Evolutionary conservation across 2,113 vertebrate species (phyloP).

Genomic region (Malurus melanocephalus): DNA sequence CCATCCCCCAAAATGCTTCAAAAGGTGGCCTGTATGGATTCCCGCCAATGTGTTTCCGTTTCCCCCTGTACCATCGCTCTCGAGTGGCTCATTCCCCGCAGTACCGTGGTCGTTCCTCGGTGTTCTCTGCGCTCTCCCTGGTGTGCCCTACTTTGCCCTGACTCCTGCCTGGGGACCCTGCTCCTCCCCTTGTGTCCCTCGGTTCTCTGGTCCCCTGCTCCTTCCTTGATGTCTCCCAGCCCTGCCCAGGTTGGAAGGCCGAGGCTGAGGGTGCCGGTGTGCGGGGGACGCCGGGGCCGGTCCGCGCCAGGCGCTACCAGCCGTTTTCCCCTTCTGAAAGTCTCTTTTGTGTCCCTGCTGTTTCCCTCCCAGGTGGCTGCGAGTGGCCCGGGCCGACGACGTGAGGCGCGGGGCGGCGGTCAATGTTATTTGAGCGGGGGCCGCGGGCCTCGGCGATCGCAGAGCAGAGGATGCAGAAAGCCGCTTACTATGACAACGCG

Average conservation of each 20-base stretch:
- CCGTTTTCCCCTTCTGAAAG: not conserved
- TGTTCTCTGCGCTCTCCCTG: not conserved
- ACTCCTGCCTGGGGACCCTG: not conserved
- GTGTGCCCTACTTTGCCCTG: too few species aligned
- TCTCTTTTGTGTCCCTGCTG: slow-evolving; percentile 40
- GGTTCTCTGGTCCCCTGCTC: not conserved
- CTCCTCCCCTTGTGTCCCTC: not conserved
- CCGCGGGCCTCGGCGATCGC: slow-evolving; percentile 79
- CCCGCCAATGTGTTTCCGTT: not conserved
- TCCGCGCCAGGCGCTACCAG: not conserved
- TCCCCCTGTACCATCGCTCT: not conserved
- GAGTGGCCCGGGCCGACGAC: slow-evolving; percentile 80
- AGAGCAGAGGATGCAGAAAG: slow-evolving; percentile 94
- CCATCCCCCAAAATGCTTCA: not conserved
- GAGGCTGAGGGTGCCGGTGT: not conserved
- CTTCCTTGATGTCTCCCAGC: not conserved
- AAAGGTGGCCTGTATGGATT: not conserved
- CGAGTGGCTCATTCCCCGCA: not conserved
- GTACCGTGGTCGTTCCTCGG: not conserved
- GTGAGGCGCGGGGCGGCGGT: slow-evolving; percentile 75
- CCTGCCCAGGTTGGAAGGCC: not conserved
- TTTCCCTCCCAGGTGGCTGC: slow-evolving; percentile 64
- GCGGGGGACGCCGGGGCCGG: fast-evolving
- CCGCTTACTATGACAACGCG: slow-evolving; percentile 95
- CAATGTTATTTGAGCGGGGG: slow-evolving; percentile 91